A percentile compares a stretch with the other conserved stretches of the same genome.
Conservation (phyloP, 2,113 vertebrate genomes). For the Eudorcas thomsonii region DNA sequence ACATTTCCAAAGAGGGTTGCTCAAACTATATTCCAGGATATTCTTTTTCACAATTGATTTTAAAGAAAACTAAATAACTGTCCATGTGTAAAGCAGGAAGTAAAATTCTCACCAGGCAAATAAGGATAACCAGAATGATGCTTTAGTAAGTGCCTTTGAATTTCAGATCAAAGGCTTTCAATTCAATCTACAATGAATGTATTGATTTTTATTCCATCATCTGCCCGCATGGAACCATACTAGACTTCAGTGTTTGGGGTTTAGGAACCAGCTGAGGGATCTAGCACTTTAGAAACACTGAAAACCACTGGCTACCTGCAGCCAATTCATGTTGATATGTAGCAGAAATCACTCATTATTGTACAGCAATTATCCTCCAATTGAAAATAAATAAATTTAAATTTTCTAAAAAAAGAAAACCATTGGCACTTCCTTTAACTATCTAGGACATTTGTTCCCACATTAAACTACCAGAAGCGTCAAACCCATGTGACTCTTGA, state of each 20-base stretch:
- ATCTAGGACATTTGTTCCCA: background rate
- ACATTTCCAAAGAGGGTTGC: background rate
- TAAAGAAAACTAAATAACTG: background rate
- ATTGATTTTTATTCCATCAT: background rate
- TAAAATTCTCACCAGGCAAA: background rate
- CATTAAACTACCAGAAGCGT: background rate
- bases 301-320: background rate
- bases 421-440: background rate
- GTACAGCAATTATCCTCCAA: background rate
- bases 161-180: background rate
- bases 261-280: background rate
- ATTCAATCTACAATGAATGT: background rate
- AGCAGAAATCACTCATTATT: background rate
- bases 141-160: background rate
- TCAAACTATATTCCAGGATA: background rate
- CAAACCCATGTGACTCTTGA: background rate
- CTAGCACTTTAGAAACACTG: background rate
- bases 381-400: background rate
- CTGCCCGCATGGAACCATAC: background rate
- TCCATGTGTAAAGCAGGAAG: background rate
- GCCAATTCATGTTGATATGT: background rate
- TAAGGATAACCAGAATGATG: background rate
- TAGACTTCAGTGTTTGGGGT: background rate
- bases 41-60: background rate
- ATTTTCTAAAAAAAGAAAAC: background rate